Percentiles rank a stretch among this genome's conserved stretches.
phyloP scores from a whole-genome alignment of 2,113 vertebrate genomes.

The Ageneiosus marmoratus region DNA sequence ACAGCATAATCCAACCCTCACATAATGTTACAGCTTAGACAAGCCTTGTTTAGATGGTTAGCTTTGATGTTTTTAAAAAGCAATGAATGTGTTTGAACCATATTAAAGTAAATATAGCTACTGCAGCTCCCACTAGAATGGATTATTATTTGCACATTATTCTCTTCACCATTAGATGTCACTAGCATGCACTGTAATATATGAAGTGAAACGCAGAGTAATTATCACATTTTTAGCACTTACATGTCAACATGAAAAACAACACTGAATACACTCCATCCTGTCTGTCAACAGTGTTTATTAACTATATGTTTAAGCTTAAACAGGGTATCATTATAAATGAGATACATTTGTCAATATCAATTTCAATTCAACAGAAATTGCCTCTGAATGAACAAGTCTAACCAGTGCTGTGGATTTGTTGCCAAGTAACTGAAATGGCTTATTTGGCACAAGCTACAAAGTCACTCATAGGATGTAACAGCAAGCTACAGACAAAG shows the following conservation, averaged over 20 bases:
- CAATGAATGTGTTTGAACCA: background rate
- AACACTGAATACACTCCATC: too few relatives aligned
- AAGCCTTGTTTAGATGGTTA: background rate
- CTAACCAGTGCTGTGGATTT: too few relatives aligned
- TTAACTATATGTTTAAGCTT: too few relatives aligned
- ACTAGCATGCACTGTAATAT: background rate
- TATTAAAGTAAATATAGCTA: background rate
- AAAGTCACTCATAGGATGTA: background rate
- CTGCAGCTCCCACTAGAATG: background rate
- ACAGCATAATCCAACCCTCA: background rate
- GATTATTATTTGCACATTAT: background rate
- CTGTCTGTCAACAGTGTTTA: too few relatives aligned
- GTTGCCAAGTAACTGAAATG: too few relatives aligned
- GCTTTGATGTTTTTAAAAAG: background rate
- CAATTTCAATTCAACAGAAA: too few relatives aligned
- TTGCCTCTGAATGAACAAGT: too few relatives aligned
- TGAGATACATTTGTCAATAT: too few relatives aligned
- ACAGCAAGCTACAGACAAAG: background rate
- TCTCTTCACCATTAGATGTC: background rate
- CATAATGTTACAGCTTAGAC: background rate
- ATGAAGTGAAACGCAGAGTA: too few relatives aligned
- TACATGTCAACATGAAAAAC: too few relatives aligned
- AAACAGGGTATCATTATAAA: too few relatives aligned
- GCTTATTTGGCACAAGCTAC: background rate
- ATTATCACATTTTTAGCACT: too few relatives aligned